Conservation (phyloP, 35 echinoderm and acorn worm genomes). For the Strongylocentrotus purpuratus region DNA sequence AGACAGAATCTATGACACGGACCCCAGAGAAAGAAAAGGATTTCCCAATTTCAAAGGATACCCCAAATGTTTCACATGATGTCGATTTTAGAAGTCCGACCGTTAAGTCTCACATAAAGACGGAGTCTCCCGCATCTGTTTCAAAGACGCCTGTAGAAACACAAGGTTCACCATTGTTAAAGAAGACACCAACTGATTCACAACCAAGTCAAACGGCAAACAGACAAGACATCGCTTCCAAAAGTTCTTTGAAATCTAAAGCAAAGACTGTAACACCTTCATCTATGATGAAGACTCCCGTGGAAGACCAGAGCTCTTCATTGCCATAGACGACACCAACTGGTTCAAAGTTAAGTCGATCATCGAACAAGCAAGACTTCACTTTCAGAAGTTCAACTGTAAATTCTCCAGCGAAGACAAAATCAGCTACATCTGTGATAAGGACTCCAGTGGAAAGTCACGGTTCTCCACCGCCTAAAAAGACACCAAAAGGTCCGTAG, state of each 20-base stretch:
- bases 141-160: neutral
- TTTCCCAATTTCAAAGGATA: no score
- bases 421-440: neutral
- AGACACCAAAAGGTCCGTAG: neutral
- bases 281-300: no score
- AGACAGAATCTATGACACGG: no score
- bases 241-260: neutral
- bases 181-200: neutral
- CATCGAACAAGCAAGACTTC: neutral
- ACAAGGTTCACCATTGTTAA: neutral
- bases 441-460: neutral
- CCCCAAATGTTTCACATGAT: no score
- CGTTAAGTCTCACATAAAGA: neutral
- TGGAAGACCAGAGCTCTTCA: no score
- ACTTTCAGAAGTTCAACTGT: neutral
- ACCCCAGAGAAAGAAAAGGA: no score
- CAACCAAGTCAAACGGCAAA: neutral
- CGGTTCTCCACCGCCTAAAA: neutral
- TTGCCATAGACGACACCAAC: no score
- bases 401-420: neutral
- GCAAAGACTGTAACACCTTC: no score
- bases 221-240: neutral
- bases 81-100: no score
- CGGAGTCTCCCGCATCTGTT: neutral
- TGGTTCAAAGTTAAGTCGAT: neutral